Percentiles rank a stretch among this genome's conserved stretches.
These are phyloP conservation scores for Apis laboriosa DNA, from an alignment of 1,140 invertebrate genomes.

Conservation along the genomic window DNA sequence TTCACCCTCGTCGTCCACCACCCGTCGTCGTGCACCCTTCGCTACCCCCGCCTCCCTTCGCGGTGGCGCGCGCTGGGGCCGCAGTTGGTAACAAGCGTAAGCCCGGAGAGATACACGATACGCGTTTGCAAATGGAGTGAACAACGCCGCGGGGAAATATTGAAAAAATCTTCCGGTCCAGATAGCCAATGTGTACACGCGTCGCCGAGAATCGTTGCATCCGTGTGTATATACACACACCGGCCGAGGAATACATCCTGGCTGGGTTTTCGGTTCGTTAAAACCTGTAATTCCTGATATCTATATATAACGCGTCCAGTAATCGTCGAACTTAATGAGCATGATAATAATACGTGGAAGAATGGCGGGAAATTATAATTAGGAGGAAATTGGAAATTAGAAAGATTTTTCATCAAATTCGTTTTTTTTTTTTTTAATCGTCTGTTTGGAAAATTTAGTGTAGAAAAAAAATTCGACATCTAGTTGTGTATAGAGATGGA, in stretches of 20 bases:
- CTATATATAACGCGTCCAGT: too few relatives aligned
- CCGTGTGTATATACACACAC: not conserved
- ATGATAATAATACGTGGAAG: too few relatives aligned
- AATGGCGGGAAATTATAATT: too few relatives aligned
- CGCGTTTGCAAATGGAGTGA: constrained; percentile 40
- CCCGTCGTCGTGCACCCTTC: not conserved
- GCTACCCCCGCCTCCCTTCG: too few relatives aligned
- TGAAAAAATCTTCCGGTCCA: constrained; percentile 39
- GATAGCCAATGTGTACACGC: constrained; percentile 33
- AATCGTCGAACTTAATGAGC: not conserved
- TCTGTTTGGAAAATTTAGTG: too few relatives aligned
- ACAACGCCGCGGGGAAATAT: constrained; percentile 35
- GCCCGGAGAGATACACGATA: constrained; percentile 20
- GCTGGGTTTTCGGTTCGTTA: not conserved
- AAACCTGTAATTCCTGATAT: not conserved
- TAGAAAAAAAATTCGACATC: too few relatives aligned
- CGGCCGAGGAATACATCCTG: not conserved
- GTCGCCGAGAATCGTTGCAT: constrained; percentile 16
- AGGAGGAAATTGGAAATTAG: too few relatives aligned
- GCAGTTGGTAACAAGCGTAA: constrained; percentile 16
- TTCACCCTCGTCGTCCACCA: not conserved
- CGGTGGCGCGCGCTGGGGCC: not conserved
- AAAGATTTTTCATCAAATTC: too few relatives aligned
- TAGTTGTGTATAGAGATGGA: too few relatives aligned
- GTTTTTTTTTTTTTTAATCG: too few relatives aligned